phyloP scores from a whole-genome alignment of 2,797 vertebrate species.

The Macrochelys suwanniensis region DNA sequence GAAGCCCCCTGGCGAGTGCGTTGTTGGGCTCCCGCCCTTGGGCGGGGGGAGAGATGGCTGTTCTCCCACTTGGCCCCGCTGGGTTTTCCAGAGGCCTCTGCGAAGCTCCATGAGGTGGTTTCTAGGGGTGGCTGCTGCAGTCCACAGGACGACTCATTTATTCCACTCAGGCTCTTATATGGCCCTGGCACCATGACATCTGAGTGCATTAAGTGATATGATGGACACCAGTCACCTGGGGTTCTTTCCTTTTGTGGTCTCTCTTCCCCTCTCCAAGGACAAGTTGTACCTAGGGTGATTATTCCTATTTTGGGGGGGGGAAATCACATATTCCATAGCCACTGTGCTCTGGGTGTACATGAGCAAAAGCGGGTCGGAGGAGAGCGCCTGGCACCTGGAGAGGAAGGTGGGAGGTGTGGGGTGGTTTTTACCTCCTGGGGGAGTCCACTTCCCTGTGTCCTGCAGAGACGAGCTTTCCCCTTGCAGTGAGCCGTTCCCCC shows the following conservation, averaged over 20 bases:
- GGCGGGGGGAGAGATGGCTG: background rate
- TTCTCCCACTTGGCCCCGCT: too few relatives aligned
- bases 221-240: too few relatives aligned
- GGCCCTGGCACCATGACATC: background rate
- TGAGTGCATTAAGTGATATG: background rate
- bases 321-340: background rate
- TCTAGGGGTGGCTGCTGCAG: background rate
- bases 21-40: too few relatives aligned
- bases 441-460: background rate
- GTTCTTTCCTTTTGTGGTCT: background rate
- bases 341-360: background rate
- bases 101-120: background rate
- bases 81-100: background rate
- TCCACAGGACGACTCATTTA: background rate
- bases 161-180: background rate
- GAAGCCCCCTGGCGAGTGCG: too few relatives aligned
- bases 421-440: background rate
- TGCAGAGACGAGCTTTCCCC: background rate
- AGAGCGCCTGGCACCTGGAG: too few relatives aligned
- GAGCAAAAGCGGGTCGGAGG: background rate
- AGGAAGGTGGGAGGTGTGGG: background rate
- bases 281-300: background rate
- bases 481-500: background rate
- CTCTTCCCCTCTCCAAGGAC: background rate
- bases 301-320: too few relatives aligned